Base-by-base conservation (phyloP, 2,113 vertebrate species). In the Lepus americanus region DNA sequence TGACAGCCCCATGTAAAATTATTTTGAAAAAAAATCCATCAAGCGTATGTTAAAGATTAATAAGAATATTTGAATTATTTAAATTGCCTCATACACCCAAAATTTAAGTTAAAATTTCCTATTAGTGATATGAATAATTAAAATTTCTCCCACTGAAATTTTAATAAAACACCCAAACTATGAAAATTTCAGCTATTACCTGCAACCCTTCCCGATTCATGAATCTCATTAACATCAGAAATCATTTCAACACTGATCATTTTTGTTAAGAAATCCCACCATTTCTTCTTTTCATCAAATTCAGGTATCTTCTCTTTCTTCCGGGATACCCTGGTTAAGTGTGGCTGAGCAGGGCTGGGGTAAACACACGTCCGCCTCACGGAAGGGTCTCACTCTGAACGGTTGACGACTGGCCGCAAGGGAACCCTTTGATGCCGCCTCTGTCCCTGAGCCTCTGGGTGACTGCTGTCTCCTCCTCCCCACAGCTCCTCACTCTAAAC, bases 61-160 rank as follows among this genome's bases (percentile, higher is more conserved):
- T 63, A 27, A 67, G 95, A 87, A 36, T 8, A 31, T 76, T 59
- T 94, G 61, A 92, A 86, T 92, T 92, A 96, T 95, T 89, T 92
- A 95, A 78, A 78, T 63, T 36, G 53, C 31, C 78, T 93, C 74
- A 33, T 72, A 73, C 13, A 51, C 55, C 53, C 91, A 86, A 77
- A 89, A 86, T 84, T 94, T 84, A 74, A 87, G 87, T 88, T 84
- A 88, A 92, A 81, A 63, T 96, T 82, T 86, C 64, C 91, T 86
- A 59, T 92, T 97, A 93, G 74, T 86, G 27, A 85, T 82, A 89
- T 96, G 74, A 95, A 96, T 96, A 93, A 93, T 92, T 86, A 69
- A 96, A 93, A 67, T 80, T 77, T 27, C 12, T 90, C 66, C 66
- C 16, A 64, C 27, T 84, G 39, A 61, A 67, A 64, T 83, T 83